Base-by-base conservation (phyloP, 2,888 invertebrate genomes). In the Andricus quercusramuli region DNA sequence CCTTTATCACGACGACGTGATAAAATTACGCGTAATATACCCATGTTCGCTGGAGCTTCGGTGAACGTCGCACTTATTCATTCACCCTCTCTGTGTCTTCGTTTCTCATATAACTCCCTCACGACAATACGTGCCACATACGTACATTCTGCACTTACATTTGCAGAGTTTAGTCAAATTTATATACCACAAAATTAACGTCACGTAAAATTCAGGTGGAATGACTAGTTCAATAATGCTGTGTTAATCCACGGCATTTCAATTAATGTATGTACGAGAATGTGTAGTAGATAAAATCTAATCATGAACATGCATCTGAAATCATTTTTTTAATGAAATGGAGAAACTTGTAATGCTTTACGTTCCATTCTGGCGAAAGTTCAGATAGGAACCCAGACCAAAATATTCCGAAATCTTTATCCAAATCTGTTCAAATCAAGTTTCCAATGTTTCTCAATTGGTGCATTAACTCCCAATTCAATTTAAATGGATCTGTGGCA, bases 1-100 rank as follows among this genome's bases (percentile, higher is more conserved):
- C 76, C 82, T 80, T 82, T 82, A 82, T 82, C 79, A 82, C 51
- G 47, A 32, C 64, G 78, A 82, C 82, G 82, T 80, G 80, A 82
- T 79, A 79, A 80, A 80, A 80, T 82, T 82, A 80, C 76, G 51
- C 79, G 74, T 78, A 78, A 79, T 77, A 78, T 76, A 82, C 76
- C 78, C 56, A n/a, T 77, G 51, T 32, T 59, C 65, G 68, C 25
- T 51, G 32, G 70, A 32, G 70, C 56, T 74, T 56, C 56, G n/a
- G 70, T 32, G 51, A 74, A 78, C 67, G 59, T 78, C 68, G 62
- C 65, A 37, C 81, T 77, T 70, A 79, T 81, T 77, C 77, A 77
- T 77, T 80, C 65, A 68, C 32, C 62, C 68, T 74, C 51, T 56
- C 56, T 29, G 32, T 56, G 56, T 74, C 70, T 32, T 51, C 51